Base-by-base conservation (phyloP, 2,888 invertebrate genomes). In the Euphydryas editha region DNA sequence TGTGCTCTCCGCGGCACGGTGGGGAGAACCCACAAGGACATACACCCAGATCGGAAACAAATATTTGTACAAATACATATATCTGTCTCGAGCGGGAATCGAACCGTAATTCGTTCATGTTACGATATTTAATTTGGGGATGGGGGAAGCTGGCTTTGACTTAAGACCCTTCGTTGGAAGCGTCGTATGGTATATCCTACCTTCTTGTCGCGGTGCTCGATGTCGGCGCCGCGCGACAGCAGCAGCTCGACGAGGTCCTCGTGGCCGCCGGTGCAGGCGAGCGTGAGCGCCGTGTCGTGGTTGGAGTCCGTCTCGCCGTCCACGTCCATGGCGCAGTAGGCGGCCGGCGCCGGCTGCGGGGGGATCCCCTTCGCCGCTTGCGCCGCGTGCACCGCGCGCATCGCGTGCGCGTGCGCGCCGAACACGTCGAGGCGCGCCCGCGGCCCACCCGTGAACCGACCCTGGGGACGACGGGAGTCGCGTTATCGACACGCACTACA, bases 291-390 rank as follows among this genome's bases (percentile, higher is more conserved):
- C 5, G 99, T 99, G 91, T 99, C 99, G 90, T 99, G 98, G 93
- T 99, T 99, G 79, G 98, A 98, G 88, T 99, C 99, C 0, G 99
- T 99, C 93, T 98, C 98, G 8, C 98, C 98, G 92, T 99, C 99
- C 73, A 99, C 96, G 87, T 99, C 98, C 94, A 98, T 96, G 75
- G 95, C 95, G 75, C 95, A 95, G 84, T 95, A 95, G 74, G 95
- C 94, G 70, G 92, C 90, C 72, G 93, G 89, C 76, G 90, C 86
- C 64, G 92, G 88, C 72, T 84, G 85, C 68, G 85, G 87, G 60
- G 93, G 88, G 81, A 90, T 72, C 81, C 85, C 77, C 77, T 76
- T 64, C 72, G 70, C 71, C 70, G 69, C 59, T 69, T 78, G 71
- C 76, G 80, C n/a, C 68, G 61, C 67, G n/a, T n/a, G n/a, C n/a